Percentiles rank a stretch among this genome's conserved stretches.
Evolutionary conservation across 2,888 invertebrate genomes (phyloP).

Genomic region (Xestia c-nigrum): DNA sequence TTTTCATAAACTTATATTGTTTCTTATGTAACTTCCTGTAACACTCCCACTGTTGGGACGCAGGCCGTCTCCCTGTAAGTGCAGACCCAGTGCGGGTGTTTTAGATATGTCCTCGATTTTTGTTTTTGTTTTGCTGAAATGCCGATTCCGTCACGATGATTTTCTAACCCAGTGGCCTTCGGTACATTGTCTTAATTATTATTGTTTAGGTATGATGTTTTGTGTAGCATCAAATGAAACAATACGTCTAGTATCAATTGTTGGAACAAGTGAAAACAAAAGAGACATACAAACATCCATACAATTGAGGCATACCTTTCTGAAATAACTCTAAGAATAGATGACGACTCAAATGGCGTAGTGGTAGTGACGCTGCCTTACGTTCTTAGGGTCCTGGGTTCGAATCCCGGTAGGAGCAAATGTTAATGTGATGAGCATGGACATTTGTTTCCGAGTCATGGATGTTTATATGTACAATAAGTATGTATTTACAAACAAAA

Average conservation of each 20-base stretch:
- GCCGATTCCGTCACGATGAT: background rate
- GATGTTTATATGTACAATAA: too few species aligned
- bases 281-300: background rate
- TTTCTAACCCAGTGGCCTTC: too few species aligned
- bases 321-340: background rate
- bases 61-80: background rate
- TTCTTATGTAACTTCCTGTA: too few species aligned
- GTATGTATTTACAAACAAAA: too few species aligned
- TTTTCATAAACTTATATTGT: too few species aligned
- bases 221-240: background rate
- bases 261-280: constrained; percentile 8
- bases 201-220: constrained; percentile 4
- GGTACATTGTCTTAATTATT: background rate
- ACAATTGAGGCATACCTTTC: background rate
- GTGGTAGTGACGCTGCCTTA: too few species aligned
- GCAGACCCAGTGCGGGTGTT: background rate
- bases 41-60: background rate
- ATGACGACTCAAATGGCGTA: too few species aligned
- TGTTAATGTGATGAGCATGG: too few species aligned
- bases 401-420: too few species aligned
- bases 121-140: background rate
- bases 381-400: too few species aligned
- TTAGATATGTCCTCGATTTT: background rate
- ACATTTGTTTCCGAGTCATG: too few species aligned
- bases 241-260: background rate